Base-by-base conservation (phyloP, 2,113 vertebrate genomes). In the Gymnocephalus cernua region DNA sequence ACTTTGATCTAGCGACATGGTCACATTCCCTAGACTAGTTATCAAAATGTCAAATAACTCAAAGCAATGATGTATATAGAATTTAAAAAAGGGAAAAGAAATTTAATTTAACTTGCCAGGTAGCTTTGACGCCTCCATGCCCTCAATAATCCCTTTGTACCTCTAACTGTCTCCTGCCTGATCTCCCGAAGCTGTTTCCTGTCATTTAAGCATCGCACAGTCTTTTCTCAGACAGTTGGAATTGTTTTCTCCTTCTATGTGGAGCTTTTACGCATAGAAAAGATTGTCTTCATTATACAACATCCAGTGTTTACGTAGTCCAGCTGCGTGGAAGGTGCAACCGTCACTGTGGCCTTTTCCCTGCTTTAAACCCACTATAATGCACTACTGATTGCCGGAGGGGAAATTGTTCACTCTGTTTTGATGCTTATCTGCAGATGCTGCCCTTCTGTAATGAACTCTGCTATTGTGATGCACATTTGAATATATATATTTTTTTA, bases 131-230 rank as follows among this genome's bases (percentile, higher is more conserved):
- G 65, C 47, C 32, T 74, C 51, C 21, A 18, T 91, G 87, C 77
- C 84, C 84, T 88, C 86, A 88, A 85, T 92, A 86, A 91, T 84
- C 82, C 61, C 51, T 81, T 66, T 78, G 81, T 82, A 66, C 77
- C 73, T 70, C 61, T 4, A 53, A 71, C 75, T 53, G 83, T 63
- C 74, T 67, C 80, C 66, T 61, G 65, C 56, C 50, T 51, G n/a
- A 67, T 85, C 72, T 67, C 45, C 67, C 27, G 3, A 65, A 82
- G 64, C 62, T 45, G 25, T 71, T 82, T 38, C 76, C 79, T 89
- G 80, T 83, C 86, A 83, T 77, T 89, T 86, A 82, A 78, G 74
- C 64, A 80, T 85, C 61, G 19, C 45, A 16, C 23, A 8, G 44
- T 38, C 47, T 73, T 69, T 54, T 67, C 59, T 27, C 53, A 78